Percentiles rank a stretch among this genome's conserved stretches.
These are phyloP conservation scores for Eidolon dupreanum DNA, from an alignment of 2,797 vertebrate genomes.

Conservation along the genomic window DNA sequence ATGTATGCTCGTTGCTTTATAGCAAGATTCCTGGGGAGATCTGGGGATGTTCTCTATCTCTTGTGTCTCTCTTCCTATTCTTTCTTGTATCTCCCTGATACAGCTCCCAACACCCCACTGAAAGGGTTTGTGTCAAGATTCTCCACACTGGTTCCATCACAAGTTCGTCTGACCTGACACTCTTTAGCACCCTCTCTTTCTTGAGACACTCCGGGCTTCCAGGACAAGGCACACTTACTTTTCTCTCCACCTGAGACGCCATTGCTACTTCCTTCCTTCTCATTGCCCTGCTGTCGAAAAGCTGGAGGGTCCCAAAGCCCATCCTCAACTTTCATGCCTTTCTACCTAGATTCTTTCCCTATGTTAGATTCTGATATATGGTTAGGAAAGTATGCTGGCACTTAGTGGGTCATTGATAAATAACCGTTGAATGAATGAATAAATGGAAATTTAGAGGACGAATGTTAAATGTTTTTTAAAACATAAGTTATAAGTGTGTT, in stretches of 20 bases:
- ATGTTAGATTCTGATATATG: background rate
- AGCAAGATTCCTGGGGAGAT: background rate
- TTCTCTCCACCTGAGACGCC: background rate
- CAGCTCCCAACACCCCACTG: rapidly evolving
- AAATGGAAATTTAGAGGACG: background rate
- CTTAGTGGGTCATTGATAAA: background rate
- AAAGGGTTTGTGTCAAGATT: background rate
- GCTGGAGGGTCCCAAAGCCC: background rate
- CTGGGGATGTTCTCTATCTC: background rate
- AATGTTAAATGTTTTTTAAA: background rate
- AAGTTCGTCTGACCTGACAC: background rate
- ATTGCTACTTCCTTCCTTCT: background rate
- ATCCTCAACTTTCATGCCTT: background rate
- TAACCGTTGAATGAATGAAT: background rate
- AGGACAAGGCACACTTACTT: background rate
- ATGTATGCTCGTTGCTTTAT: background rate
- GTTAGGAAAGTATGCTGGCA: background rate
- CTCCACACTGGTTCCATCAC: background rate
- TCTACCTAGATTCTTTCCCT: background rate
- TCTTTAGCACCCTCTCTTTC: background rate
- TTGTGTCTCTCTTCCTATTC: background rate
- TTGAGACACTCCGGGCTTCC: background rate
- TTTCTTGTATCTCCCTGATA: background rate
- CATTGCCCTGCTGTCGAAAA: background rate
- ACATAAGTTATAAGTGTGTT: background rate